Percentiles rank a stretch among this genome's conserved stretches.
Conservation (phyloP, 2,113 vertebrate genomes). For the Apodemus sylvaticus region DNA sequence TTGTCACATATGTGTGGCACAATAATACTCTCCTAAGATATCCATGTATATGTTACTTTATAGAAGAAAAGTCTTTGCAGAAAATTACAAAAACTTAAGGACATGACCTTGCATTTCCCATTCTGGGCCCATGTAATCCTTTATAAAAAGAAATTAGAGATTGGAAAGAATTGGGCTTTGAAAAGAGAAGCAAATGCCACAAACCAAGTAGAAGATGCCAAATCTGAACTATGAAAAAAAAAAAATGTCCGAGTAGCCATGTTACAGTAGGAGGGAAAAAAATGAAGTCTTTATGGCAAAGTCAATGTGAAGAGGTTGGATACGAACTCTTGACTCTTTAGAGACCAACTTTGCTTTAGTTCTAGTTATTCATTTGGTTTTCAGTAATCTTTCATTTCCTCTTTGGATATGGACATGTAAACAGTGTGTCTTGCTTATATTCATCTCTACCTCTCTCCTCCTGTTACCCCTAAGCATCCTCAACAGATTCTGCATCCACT, state of each 20-base stretch:
- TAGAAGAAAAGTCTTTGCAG: background rate
- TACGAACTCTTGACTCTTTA: background rate
- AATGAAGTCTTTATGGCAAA: slow-evolving; percentile 11
- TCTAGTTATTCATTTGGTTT: background rate
- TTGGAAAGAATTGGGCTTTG: background rate
- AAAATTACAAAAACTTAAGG: background rate
- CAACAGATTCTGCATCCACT: background rate
- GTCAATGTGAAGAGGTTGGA: background rate
- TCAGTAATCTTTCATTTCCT: background rate
- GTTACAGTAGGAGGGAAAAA: background rate
- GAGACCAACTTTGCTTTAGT: background rate
- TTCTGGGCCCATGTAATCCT: background rate
- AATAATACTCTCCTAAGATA: background rate
- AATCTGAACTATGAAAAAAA: background rate
- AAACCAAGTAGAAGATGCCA: background rate
- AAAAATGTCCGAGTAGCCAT: background rate
- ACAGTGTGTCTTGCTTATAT: background rate
- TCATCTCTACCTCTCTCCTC: background rate
- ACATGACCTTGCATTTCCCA: background rate
- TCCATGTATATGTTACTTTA: background rate
- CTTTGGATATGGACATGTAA: background rate
- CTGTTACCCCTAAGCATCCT: background rate
- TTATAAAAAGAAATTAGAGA: background rate
- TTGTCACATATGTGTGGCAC: background rate
- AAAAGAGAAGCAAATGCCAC: background rate